Evolutionary conservation across 2,797 vertebrate species (phyloP), one percentile per base, ranked within the genome.

Genomic region (Sphaeramia orbicularis): DNA sequence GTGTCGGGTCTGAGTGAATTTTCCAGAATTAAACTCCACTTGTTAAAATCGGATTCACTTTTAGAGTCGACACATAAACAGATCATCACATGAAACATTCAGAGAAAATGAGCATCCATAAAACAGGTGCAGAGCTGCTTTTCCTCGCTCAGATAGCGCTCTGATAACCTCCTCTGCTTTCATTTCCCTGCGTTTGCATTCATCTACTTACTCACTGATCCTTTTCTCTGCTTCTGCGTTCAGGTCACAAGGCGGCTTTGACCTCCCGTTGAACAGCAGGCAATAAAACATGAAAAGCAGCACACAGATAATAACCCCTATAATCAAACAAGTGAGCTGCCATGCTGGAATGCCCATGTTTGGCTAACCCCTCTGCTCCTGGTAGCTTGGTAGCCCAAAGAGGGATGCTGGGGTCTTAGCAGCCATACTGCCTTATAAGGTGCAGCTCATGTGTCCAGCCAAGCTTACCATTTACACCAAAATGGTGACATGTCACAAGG

Each of bases 391-490:
- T 53, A 81, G 65, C 89, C 76, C 83, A 67, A 63, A 67, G 73
- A 76, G 71, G 72, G 83, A 78, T 75, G 80, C 79, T 85, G 67
- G 73, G 90, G 92, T 91, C 89, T 91, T 92, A 89, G 93, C 71
- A 80, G 93, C 89, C 89, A 81, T 42, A 86, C 94, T 94, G 89
- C 96, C 96, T 96, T 97, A 94, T 96, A 97, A 94, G 96, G 96
- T 93, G 94, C 92, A 77, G 58, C 80, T 80, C 12, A 11, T 49
- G 79, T 89, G 92, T 89, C 90, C 93, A 89, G 78, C 83, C 83
- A 87, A 86, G 89, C 89, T 77, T 76, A 76, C 65, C 77, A 71
- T 91, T 92, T 88, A 91, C 84, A 86, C 91, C 86, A 87, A 85
- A 89, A 89, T 30, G 80, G 63, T 77, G 81, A 80, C 83, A 64